Conservation (phyloP, 1,140 invertebrate genomes). For the Solenopsis fugax region DNA sequence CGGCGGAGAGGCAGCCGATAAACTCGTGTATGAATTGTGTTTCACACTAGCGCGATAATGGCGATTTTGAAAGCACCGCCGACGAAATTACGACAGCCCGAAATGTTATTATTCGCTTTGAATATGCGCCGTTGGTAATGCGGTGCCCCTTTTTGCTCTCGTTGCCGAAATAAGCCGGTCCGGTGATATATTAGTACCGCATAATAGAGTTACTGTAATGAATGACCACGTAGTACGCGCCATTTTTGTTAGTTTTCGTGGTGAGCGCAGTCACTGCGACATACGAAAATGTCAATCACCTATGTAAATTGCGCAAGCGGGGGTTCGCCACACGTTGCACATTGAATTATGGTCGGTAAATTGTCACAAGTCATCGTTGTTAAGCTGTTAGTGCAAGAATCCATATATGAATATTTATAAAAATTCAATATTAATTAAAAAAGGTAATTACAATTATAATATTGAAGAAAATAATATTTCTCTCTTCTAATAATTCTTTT, state of each 20-base stretch:
- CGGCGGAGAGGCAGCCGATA: slow-evolving; percentile 34
- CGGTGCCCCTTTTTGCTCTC: slow-evolving; percentile 46
- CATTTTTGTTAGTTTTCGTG: slow-evolving; percentile 69
- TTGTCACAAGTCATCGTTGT: slow-evolving; percentile 20
- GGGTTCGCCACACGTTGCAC: slow-evolving; percentile 12
- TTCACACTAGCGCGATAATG: slow-evolving; percentile 47
- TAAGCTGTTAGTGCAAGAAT: slow-evolving; percentile 4
- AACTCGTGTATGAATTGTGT: slow-evolving; percentile 49
- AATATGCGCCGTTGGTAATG: slow-evolving; percentile 57
- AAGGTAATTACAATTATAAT: neutral
- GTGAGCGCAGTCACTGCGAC: slow-evolving; percentile 58
- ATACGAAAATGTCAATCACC: slow-evolving; percentile 69
- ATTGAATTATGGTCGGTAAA: slow-evolving; percentile 11
- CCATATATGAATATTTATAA: neutral
- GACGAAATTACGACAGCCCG: slow-evolving; percentile 36
- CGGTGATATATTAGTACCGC: slow-evolving; percentile 69
- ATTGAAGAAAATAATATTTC: neutral
- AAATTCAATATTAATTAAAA: neutral
- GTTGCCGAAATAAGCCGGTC: slow-evolving; percentile 66
- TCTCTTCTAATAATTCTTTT: neutral
- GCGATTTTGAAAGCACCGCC: slow-evolving; percentile 57
- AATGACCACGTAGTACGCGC: slow-evolving; percentile 54
- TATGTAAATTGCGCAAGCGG: slow-evolving; percentile 66
- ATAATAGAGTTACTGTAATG: slow-evolving; percentile 75
- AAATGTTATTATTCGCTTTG: slow-evolving; percentile 60